phyloP scores from a whole-genome alignment of 2,797 vertebrate species.

The Botia kubotai region DNA sequence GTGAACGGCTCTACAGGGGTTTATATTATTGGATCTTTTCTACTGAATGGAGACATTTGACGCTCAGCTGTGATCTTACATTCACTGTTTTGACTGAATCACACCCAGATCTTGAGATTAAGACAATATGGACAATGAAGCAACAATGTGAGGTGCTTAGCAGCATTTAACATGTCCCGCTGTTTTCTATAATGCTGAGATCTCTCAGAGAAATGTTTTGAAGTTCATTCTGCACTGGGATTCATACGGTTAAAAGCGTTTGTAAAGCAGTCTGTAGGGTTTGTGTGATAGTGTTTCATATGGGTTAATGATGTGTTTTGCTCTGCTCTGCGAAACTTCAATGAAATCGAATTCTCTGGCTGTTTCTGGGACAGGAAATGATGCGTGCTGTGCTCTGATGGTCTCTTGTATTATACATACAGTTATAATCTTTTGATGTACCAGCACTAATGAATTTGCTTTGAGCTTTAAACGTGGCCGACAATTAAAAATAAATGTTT shows the following conservation, averaged over 20 bases:
- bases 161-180: neutral
- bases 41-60: neutral
- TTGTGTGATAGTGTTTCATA: constrained; percentile 2
- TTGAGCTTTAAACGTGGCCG: neutral
- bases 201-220: neutral
- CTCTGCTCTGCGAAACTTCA: neutral
- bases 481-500: neutral
- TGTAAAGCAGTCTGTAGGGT: neutral
- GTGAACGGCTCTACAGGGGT: neutral
- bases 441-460: neutral
- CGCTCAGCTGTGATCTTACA: neutral
- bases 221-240: neutral
- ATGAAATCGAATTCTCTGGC: neutral
- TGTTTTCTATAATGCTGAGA: neutral
- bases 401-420: no score
- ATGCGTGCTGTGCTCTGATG: neutral
- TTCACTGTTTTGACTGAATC: neutral
- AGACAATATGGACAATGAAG: neutral
- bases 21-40: neutral
- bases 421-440: no score
- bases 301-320: neutral
- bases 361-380: neutral
- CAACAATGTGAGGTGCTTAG: neutral
- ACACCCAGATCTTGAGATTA: neutral
- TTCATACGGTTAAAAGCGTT: neutral